Conservation (phyloP, 2,888 invertebrate genomes). For the Apoda limacodes region DNA sequence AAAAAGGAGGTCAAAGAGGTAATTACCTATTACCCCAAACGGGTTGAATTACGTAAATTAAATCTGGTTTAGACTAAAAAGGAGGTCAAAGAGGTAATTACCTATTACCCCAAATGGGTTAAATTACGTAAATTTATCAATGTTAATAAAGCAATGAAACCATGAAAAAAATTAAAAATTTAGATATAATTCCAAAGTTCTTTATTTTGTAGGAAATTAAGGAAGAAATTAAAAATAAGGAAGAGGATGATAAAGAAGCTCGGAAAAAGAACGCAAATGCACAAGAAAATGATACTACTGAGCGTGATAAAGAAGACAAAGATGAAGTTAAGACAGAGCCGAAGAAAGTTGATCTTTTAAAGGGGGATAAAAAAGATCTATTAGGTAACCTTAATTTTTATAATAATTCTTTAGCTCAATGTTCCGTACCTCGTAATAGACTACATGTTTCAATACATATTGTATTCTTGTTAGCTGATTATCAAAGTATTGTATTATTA, state of each 20-base stretch:
- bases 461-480: no score
- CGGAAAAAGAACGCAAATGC: conserved; percentile 19
- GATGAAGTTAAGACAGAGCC: conserved; percentile 33
- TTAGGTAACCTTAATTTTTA: no score
- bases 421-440: no score
- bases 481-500: no score
- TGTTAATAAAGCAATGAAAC: no score
- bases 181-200: conserved; percentile 3
- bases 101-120: no score
- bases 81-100: conserved; percentile 45
- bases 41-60: no score
- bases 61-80: conserved; percentile 38
- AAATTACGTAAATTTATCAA: no score
- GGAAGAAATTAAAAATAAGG: conserved; percentile 24
- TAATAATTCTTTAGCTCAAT: no score
- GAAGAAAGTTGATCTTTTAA: conserved; percentile 43
- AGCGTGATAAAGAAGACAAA: conserved; percentile 25
- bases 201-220: conserved; percentile 26
- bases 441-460: no score
- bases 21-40: no score
- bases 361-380: conserved; percentile 56
- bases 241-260: conserved; percentile 25
- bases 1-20: conserved; percentile 44
- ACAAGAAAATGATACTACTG: conserved; percentile 26
- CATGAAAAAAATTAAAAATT: no score